These are phyloP conservation scores for Lymantria monacha DNA, from an alignment of 2,888 invertebrate genomes.

Conservation along the genomic window DNA sequence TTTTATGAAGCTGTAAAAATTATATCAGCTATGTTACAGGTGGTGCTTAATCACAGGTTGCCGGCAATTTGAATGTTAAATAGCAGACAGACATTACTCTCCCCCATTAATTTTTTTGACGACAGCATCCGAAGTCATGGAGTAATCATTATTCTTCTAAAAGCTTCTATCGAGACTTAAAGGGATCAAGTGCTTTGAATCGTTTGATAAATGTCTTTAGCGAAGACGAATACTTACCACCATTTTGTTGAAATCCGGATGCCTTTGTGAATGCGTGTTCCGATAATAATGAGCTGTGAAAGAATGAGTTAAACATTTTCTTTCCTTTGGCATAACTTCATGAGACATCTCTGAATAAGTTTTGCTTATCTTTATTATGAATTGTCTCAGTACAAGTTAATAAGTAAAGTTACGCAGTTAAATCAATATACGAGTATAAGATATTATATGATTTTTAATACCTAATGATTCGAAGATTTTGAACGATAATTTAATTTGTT, in stretches of 20 bases:
- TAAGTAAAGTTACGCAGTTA: too few relatives aligned
- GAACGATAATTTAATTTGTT: too few relatives aligned
- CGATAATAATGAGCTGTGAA: slow-evolving; percentile 24
- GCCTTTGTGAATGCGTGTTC: slow-evolving; percentile 28
- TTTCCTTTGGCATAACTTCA: not conserved
- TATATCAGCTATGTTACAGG: slow-evolving; percentile 42
- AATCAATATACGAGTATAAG: too few relatives aligned
- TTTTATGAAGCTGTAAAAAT: slow-evolving; percentile 46
- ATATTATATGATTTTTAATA: too few relatives aligned
- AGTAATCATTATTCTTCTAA: slow-evolving; percentile 55
- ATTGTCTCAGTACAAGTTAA: too few relatives aligned
- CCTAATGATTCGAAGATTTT: too few relatives aligned
- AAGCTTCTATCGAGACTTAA: slow-evolving; percentile 45
- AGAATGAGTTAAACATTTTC: slow-evolving; percentile 15
- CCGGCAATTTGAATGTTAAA: slow-evolving; percentile 52
- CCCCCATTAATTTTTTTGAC: slow-evolving; percentile 60
- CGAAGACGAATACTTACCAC: slow-evolving; percentile 31
- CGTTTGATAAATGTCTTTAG: slow-evolving; percentile 55
- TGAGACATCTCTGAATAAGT: not conserved
- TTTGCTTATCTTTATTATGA: too few relatives aligned
- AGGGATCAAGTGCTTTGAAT: slow-evolving; percentile 55
- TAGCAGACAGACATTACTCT: slow-evolving; percentile 47
- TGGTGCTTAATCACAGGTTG: slow-evolving; percentile 42
- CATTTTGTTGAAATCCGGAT: slow-evolving; percentile 31
- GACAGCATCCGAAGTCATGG: slow-evolving; percentile 55